Evolutionary conservation across 2,113 vertebrate genomes (phyloP).

Genomic region (Suncus etruscus): DNA sequence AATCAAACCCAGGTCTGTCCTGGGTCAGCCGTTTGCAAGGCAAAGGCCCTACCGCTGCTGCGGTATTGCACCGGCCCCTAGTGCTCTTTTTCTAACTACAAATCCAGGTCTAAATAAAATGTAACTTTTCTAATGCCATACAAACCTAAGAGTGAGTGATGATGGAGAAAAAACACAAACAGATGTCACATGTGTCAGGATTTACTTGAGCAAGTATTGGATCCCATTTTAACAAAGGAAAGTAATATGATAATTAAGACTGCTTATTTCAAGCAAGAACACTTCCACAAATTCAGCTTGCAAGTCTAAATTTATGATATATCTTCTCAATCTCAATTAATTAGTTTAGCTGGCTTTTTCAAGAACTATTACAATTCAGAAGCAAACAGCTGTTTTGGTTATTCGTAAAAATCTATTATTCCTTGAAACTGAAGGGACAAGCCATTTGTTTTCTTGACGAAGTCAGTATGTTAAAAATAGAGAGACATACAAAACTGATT

Average conservation of each 20-base stretch:
- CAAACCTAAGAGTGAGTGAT: not conserved
- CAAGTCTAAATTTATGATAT: not conserved
- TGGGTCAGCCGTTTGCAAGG: too few relatives aligned
- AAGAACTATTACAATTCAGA: not conserved
- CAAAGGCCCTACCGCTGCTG: too few relatives aligned
- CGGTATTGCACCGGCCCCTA: too few relatives aligned
- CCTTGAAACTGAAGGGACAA: slow-evolving; percentile 8
- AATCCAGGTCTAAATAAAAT: slow-evolving; percentile 7
- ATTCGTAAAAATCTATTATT: not conserved
- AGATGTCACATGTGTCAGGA: not conserved
- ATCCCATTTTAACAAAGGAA: not conserved
- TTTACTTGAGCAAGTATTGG: not conserved
- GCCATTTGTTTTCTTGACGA: not conserved
- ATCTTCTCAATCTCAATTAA: not conserved
- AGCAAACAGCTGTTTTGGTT: not conserved
- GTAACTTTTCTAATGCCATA: not conserved
- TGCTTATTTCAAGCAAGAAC: not conserved
- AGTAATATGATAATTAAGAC: not conserved
- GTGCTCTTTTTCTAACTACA: not conserved
- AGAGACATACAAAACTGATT: not conserved
- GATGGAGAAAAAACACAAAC: not conserved
- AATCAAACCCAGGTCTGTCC: too few relatives aligned
- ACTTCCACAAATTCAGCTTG: not conserved
- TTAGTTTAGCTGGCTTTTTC: not conserved
- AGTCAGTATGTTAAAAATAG: slow-evolving; percentile 15